Percentiles rank a stretch among this genome's conserved stretches.
These are phyloP conservation scores for Drosophila borborema DNA, from an alignment of 2,888 invertebrate genomes.

Conservation along the genomic window DNA sequence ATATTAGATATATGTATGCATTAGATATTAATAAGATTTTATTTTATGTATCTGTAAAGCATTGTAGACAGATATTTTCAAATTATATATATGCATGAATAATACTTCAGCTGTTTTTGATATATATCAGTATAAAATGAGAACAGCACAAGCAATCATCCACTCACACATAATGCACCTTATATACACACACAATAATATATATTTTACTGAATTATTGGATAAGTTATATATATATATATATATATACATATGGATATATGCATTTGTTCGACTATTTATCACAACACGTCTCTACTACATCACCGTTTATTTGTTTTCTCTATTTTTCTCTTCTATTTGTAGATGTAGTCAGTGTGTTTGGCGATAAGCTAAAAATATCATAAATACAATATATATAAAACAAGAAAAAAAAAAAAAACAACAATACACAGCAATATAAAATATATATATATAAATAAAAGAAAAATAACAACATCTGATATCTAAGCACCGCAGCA, in stretches of 20 bases:
- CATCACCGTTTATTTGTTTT: slow-evolving; percentile 66
- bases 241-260: slow-evolving; percentile 3
- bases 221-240: neutral
- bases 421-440: slow-evolving; percentile 74
- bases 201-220: slow-evolving; percentile 26
- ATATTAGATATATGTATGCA: too few species aligned
- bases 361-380: slow-evolving; percentile 90
- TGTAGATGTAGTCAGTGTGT: slow-evolving; percentile 95
- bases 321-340: slow-evolving; percentile 85
- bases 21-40: too few species aligned
- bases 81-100: too few species aligned
- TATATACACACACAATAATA: slow-evolving; percentile 1
- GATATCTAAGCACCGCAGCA: slow-evolving; percentile 71
- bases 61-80: too few species aligned
- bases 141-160: slow-evolving; percentile 6
- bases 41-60: too few species aligned
- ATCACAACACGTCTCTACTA: slow-evolving; percentile 55
- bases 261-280: slow-evolving; percentile 21
- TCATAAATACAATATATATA: slow-evolving; percentile 63
- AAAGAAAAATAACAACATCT: slow-evolving; percentile 59
- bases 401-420: slow-evolving; percentile 39
- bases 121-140: neutral
- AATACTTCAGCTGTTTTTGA: neutral
- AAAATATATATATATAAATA: slow-evolving; percentile 47
- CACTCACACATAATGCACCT: neutral